phyloP scores from a whole-genome alignment of 2,797 vertebrate genomes.

The Loriculus beryllinus region DNA sequence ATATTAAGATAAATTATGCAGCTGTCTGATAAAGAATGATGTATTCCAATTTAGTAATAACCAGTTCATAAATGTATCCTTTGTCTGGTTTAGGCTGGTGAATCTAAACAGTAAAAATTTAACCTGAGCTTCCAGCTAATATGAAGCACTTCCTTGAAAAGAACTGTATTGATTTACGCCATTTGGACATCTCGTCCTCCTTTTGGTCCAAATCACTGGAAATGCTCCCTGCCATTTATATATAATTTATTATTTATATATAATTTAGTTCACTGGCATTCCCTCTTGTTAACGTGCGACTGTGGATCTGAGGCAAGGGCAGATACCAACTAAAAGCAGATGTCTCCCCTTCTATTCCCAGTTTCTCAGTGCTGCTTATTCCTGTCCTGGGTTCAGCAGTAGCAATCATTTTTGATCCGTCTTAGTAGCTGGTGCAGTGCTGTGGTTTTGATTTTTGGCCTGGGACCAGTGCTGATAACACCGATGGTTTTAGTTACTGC shows the following conservation, averaged over 20 bases:
- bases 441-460: too few species aligned
- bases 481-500: too few species aligned
- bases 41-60: background rate
- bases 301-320: background rate
- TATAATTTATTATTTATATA: background rate
- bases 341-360: rapidly evolving
- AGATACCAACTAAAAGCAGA: background rate
- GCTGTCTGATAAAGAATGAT: background rate
- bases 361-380: background rate
- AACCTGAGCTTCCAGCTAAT: background rate
- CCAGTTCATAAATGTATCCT: background rate
- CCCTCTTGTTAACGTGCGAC: background rate
- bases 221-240: background rate
- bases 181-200: background rate
- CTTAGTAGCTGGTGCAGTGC: too few species aligned
- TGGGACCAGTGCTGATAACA: too few species aligned
- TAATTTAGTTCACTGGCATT: background rate
- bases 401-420: too few species aligned
- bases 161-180: background rate
- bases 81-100: background rate
- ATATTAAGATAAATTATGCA: background rate
- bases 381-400: too few species aligned
- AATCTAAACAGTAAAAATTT: background rate
- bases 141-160: background rate
- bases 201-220: background rate